Evolutionary conservation across 2,797 vertebrate genomes (phyloP).

Genomic region (Okamejei kenojei): DNA sequence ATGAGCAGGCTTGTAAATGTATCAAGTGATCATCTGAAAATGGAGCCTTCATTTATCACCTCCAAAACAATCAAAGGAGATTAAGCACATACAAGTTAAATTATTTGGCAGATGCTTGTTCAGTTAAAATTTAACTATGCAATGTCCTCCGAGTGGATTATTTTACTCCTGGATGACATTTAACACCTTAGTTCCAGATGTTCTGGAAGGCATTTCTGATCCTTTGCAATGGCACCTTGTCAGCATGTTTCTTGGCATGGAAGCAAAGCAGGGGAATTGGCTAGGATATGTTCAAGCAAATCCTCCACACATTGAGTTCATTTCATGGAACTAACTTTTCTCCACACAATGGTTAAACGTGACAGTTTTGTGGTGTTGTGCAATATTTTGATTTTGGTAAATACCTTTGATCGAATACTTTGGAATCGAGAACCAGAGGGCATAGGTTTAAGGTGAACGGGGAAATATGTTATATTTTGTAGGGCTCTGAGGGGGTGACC

Average conservation of each 20-base stretch:
- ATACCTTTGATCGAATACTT: not conserved
- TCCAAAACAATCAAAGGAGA: not conserved
- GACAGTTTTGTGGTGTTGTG: not conserved
- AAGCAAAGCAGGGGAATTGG: not conserved
- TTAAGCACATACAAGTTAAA: not conserved
- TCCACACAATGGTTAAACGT: not conserved
- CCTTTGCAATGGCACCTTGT: not conserved
- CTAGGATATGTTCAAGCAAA: not conserved
- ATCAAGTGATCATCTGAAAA: not conserved
- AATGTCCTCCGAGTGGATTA: not conserved
- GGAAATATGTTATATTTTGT: no score
- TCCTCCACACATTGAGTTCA: not conserved
- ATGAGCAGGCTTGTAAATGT: not conserved
- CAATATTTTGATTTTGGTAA: not conserved
- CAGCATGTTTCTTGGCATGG: conserved; percentile 11
- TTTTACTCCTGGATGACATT: not conserved
- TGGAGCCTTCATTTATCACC: not conserved
- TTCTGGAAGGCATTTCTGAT: conserved; percentile 7
- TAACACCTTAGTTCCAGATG: not conserved
- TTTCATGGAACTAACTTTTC: not conserved
- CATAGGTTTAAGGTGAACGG: no score
- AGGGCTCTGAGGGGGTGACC: no score
- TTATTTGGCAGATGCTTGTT: not conserved
- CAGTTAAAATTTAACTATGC: not conserved
- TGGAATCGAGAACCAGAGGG: no score